Evolutionary conservation across 2,888 invertebrate genomes (phyloP), one percentile per base, ranked within the genome.

Genomic region (Esperia sulphurella): DNA sequence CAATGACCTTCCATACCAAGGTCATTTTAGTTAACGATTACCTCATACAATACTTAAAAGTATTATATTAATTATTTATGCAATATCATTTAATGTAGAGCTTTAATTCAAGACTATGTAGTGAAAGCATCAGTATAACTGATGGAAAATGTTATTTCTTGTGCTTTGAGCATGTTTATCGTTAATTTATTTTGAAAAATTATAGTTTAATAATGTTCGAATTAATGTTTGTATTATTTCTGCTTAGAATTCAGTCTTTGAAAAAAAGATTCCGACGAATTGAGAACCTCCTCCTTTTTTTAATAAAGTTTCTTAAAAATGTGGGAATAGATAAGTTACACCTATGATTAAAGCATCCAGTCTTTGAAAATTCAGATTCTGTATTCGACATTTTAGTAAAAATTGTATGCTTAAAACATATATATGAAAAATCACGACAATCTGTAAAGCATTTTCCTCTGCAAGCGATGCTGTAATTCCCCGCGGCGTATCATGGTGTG

Each of bases 361-460:
- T 21, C 21, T 21, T 21, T 21, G 21, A 21, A 21, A 21, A 21
- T 21, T 21, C 21, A 21, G 21, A 21, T 21, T 21, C 21, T 21
- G 2, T 21, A 21, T 21, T 21, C 21, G 21, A 21, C 21, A 21
- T 21, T 21, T 21, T 5, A 21, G 21, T 21, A n/a, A n/a, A n/a
- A n/a, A n/a, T n/a, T n/a, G n/a, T n/a, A 21, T 21, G 21, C 21
- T 13, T 47, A 41, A 43, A 33, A 2, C n/a, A n/a, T n/a, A n/a
- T n/a, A 31, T 13, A 35, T 35, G 37, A 35, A 46, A 48, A 38
- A 50, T 91, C 89, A 98, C 69, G 95, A 95, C 37, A 99, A 90
- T 58, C 99, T 92, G 83, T 97, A 98, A 14, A 99, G 91, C 96
- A 99, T 97, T 91, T 98, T 98, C 49, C 99, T 92, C 81, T 99